Base-by-base conservation (phyloP, 1,140 invertebrate species). In the Diorhabda elongata region DNA sequence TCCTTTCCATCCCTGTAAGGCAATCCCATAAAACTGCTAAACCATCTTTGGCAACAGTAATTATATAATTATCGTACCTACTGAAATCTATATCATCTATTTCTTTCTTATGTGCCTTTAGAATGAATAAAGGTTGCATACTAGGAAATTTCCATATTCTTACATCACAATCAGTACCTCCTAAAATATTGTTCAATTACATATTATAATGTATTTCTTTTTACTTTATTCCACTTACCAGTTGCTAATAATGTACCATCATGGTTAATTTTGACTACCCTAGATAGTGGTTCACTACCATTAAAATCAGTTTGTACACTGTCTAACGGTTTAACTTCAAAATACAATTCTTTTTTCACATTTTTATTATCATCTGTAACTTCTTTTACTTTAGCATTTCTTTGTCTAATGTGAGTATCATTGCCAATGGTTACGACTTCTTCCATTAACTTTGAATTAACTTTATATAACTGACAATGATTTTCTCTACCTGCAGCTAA, bases 401-500 rank as follows among this genome's bases (percentile, higher is more conserved):
- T 78, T 67, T 83, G 80, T 63, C 81, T n/a, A 6, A 76, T 79
- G 79, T 78, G 74, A 59, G 82, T 69, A 83, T 83, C 60, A 85
- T 75, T 58, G 42, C 75, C 79, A 71, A 83, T 82, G 5, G 69
- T 79, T 71, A 83, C 75, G 60, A 84, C 78, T 70, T 85, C 85
- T 66, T 84, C 81, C 9, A 79, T 84, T 71, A 93, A 83, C 68
- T 89, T 88, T 59, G 90, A 87, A 78, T 90, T 91, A 0, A 97
- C 88, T 79, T 88, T 89, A 78, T 96, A 97, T 70, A 96, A 83
- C 76, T 95, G 92, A 82, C 94, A 97, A 76, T 94, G 91, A 64
- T 91, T 94, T 84, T 97, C 94, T 83, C 96, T 92, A 2, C 95
- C 95, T 56, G 92, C 93, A 41, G 91, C 92, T n/a, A 97, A 80